Conservation (phyloP, 2,888 invertebrate species). For the Chymomyza fuscimana region DNA sequence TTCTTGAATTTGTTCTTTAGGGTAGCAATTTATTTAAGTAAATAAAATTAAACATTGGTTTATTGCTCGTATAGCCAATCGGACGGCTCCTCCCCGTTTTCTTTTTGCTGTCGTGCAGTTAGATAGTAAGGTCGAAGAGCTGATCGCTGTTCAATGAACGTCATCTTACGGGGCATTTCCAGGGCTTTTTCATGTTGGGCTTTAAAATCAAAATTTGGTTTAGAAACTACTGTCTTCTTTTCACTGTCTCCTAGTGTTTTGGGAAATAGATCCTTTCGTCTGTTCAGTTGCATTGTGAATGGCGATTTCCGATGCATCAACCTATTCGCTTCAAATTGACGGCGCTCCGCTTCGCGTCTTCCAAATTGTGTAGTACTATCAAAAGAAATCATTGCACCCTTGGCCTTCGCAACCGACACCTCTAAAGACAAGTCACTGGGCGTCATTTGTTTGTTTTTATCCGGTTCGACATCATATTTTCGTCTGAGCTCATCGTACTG, state of each 20-base stretch:
- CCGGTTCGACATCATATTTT: neutral
- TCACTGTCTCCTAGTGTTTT: neutral
- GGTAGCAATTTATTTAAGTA: neutral
- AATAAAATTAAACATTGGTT: neutral
- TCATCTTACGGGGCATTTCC: neutral
- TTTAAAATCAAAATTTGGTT: too few species aligned
- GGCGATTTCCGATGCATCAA: slow-evolving; percentile 18
- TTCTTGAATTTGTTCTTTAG: too few species aligned
- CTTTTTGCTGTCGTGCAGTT: neutral
- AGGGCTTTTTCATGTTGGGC: neutral
- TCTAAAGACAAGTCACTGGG: neutral
- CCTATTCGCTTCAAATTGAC: slow-evolving; percentile 12
- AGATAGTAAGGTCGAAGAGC: too few species aligned
- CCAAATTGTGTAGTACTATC: neutral
- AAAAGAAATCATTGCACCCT: neutral
- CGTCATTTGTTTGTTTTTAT: neutral
- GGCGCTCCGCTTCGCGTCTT: slow-evolving; percentile 4
- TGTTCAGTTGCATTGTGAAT: slow-evolving; percentile 16
- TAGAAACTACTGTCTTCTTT: neutral
- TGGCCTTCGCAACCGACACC: neutral
- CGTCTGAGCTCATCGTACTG: neutral
- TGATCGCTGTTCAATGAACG: neutral
- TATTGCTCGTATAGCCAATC: neutral
- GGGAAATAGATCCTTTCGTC: slow-evolving; percentile 7
- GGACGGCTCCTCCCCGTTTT: neutral